These are phyloP conservation scores for Heliothis subflexa DNA, from an alignment of 1,140 invertebrate species.

Conservation along the genomic window DNA sequence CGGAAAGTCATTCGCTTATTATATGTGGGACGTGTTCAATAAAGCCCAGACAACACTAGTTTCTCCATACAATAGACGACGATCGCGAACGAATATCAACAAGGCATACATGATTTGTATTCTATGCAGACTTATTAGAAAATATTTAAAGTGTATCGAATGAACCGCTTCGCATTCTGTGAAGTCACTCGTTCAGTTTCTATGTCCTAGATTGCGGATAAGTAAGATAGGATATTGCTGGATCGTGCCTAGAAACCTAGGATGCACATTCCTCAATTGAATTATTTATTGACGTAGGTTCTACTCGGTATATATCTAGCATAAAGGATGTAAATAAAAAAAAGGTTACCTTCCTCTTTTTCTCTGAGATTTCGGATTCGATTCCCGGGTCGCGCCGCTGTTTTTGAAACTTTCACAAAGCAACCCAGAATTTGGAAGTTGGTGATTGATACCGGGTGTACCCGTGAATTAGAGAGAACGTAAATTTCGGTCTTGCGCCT, in stretches of 20 bases:
- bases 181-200: neutral
- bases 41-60: neutral
- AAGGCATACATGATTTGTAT: neutral
- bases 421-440: too few species aligned
- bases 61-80: neutral
- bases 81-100: constrained; percentile 2
- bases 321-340: too few species aligned
- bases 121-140: neutral
- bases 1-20: neutral
- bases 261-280: neutral
- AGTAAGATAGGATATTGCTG: neutral
- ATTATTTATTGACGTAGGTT: too few species aligned
- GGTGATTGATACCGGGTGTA: too few species aligned
- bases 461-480: too few species aligned
- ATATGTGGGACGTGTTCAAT: constrained; percentile 1
- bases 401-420: too few species aligned
- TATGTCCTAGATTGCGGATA: constrained; percentile 7
- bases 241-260: neutral
- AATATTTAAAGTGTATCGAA: constrained; percentile 34
- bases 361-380: neutral
- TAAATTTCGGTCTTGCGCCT: too few species aligned
- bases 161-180: neutral
- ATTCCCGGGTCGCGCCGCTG: neutral
- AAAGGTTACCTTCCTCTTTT: too few species aligned
- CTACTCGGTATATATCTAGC: too few species aligned